Evolutionary conservation across 37 sponge, comb jelly and placozoan species (phyloP).

Genomic region (Halichondria panicea): DNA sequence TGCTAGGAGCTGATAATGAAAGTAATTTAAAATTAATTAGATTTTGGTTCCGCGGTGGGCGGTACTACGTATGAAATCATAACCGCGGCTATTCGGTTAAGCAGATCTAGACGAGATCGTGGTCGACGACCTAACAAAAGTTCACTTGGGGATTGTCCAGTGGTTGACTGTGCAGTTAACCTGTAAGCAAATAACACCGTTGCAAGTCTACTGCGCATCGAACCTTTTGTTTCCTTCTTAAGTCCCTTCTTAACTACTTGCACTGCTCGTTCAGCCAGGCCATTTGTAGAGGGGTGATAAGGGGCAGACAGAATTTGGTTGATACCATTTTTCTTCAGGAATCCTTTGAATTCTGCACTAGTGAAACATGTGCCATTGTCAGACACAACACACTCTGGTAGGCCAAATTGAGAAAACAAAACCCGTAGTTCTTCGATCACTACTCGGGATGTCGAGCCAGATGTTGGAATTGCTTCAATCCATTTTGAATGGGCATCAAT

Average conservation of each 20-base stretch:
- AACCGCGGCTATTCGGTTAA: too few species aligned
- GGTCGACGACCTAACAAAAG: conserved; percentile 22
- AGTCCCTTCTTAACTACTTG: conserved; percentile 34
- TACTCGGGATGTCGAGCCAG: background rate
- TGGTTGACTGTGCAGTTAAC: conserved; percentile 27
- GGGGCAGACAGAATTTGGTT: conserved; percentile 23
- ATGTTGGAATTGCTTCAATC: background rate
- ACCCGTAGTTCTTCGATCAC: conserved; percentile 10
- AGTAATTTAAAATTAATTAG: too few species aligned
- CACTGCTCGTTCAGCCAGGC: conserved; percentile 32
- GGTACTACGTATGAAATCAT: too few species aligned
- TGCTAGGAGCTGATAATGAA: too few species aligned
- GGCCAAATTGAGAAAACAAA: conserved; percentile 26
- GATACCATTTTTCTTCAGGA: conserved; percentile 34
- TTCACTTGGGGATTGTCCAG: conserved; percentile 28
- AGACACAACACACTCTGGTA: conserved; percentile 32
- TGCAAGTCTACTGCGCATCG: conserved; percentile 4
- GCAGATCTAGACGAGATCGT: conserved; percentile 31
- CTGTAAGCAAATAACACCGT: conserved; percentile 24
- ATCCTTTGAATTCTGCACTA: conserved; percentile 32
- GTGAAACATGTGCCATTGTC: conserved; percentile 51
- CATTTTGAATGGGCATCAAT: conserved; percentile 34
- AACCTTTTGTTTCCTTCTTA: background rate
- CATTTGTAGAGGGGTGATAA: conserved; percentile 37
- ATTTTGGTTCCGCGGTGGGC: too few species aligned